Conservation (phyloP, 2,113 vertebrate genomes). For the Xenopus borealis region DNA sequence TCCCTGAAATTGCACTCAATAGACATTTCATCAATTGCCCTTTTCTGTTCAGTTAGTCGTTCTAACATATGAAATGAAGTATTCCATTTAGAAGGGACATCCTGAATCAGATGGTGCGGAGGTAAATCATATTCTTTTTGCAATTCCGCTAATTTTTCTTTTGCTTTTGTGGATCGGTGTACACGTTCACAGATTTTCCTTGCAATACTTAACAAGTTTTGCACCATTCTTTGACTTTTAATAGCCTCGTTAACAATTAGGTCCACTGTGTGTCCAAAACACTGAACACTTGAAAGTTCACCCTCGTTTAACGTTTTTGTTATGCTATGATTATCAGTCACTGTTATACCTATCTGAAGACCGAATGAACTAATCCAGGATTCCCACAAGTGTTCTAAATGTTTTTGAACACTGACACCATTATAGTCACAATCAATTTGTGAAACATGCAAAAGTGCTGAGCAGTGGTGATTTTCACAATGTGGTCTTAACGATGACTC, state of each 20-base stretch:
- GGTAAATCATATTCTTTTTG: slow-evolving; percentile 81
- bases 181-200: slow-evolving; percentile 93
- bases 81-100: slow-evolving; percentile 88
- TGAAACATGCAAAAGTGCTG: slow-evolving; percentile 85
- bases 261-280: slow-evolving; percentile 88
- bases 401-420: slow-evolving; percentile 83
- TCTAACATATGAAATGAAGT: slow-evolving; percentile 94
- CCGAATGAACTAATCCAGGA: slow-evolving; percentile 87
- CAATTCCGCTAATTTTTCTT: slow-evolving; percentile 83
- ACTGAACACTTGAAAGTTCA: slow-evolving; percentile 81
- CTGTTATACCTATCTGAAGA: slow-evolving; percentile 87
- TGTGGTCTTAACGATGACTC: slow-evolving; percentile 79
- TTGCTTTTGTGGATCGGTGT: slow-evolving; percentile 82
- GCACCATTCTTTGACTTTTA: slow-evolving; percentile 96
- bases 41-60: slow-evolving; percentile 89
- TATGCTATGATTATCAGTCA: slow-evolving; percentile 83
- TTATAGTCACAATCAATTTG: slow-evolving; percentile 88
- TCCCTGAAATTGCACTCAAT: slow-evolving; percentile 91
- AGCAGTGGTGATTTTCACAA: slow-evolving; percentile 89
- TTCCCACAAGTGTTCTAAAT: slow-evolving; percentile 93
- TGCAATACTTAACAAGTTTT: slow-evolving; percentile 88
- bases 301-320: slow-evolving; percentile 81
- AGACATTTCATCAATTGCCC: slow-evolving; percentile 87
- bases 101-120: slow-evolving; percentile 86
- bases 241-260: slow-evolving; percentile 92